phyloP scores from a whole-genome alignment of 2,888 invertebrate genomes.

The Synergus japonicus region DNA sequence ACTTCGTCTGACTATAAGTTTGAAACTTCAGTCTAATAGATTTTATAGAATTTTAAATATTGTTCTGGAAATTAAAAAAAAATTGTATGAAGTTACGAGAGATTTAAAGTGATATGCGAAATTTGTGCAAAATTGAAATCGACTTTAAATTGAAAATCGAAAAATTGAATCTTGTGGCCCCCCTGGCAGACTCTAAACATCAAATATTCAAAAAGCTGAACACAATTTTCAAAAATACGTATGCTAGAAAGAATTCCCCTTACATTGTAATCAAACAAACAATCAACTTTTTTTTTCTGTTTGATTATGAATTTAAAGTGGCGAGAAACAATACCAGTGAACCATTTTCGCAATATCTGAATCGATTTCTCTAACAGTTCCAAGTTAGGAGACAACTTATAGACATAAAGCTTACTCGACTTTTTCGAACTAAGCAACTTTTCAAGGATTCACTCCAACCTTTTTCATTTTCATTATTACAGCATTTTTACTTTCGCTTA shows the following conservation, averaged over 20 bases:
- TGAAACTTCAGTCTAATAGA: too few species aligned
- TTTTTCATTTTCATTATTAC: background rate
- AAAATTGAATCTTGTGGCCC: too few species aligned
- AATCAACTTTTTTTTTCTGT: background rate
- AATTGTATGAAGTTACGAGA: too few species aligned
- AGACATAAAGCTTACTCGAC: constrained; percentile 28
- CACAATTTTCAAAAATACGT: background rate
- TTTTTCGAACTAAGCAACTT: constrained; percentile 16
- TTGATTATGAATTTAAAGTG: background rate
- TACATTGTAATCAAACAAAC: background rate
- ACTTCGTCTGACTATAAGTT: too few species aligned
- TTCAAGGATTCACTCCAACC: background rate
- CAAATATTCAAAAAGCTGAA: background rate
- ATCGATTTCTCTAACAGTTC: constrained; percentile 40
- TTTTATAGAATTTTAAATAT: too few species aligned
- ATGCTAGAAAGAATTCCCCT: background rate
- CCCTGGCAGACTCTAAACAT: too few species aligned
- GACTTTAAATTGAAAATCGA: too few species aligned
- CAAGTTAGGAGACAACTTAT: constrained; percentile 35
- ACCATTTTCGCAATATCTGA: constrained; percentile 33
- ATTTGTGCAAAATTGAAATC: too few species aligned
- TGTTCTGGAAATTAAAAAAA: too few species aligned
- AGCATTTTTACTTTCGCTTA: background rate
- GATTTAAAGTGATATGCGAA: too few species aligned
- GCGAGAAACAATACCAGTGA: constrained; percentile 20